Evolutionary conservation across 2,113 vertebrate species (phyloP), one percentile per base, ranked within the genome.

Genomic region (Agapornis roseicollis): DNA sequence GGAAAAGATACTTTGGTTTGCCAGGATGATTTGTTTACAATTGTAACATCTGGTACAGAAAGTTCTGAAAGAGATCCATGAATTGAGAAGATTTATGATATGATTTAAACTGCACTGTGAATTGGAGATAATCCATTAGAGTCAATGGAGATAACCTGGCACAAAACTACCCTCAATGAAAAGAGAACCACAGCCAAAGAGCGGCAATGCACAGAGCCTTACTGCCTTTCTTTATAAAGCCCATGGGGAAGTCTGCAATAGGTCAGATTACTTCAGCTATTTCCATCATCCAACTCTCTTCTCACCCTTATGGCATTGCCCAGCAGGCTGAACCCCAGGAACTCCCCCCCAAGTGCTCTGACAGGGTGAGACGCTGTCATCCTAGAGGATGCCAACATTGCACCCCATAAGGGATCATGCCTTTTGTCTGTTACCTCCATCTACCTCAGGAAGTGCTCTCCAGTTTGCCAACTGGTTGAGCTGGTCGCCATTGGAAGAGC

Each of bases 11-110:
- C 65, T 86, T 96, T 24, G 60, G 41, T 87, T 90, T 94, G 85
- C 90, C 85, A 95, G 81, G 80, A 91, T 89, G 82, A 92, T 94
- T 89, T 89, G 77, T 87, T 97, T 89, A 79, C 80, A 78, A 19
- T 89, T 96, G 61, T 90, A 96, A 90, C 84, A 95, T 93, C 90
- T 96, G 95, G 85, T 89, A 80, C 47, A 65, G 77, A 85, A 65
- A 53, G 73, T 84, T 96, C 93, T 90, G 72, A 96, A 96, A 94
- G 56, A 69, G 72, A 56, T 86, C 88, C 69, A 37, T 74, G 65
- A 82, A 65, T 70, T 91, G 76, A 56, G 88, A 91, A 91, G 81
- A 85, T n/a, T n/a, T n/a, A n/a, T n/a, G n/a, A 79, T 87, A 70
- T 73, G 77, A 90, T 95, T 94, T 93, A 49, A 92, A 84, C 70